Evolutionary conservation across 2,797 vertebrate genomes (phyloP), one percentile per base, ranked within the genome.

Genomic region (Carduelis carduelis): DNA sequence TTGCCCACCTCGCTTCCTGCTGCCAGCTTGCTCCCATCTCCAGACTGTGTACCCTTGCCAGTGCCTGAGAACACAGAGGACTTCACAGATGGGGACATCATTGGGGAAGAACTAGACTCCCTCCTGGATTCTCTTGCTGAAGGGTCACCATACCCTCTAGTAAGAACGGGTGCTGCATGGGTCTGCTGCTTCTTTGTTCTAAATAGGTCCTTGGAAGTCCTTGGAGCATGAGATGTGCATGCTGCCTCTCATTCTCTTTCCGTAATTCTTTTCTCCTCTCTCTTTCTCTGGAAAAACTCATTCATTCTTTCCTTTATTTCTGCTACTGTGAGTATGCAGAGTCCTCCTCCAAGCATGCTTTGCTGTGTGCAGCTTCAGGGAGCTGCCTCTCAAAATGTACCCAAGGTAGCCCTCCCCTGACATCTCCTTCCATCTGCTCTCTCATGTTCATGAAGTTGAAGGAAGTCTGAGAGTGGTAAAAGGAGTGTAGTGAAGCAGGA

Each of bases 101-200:
- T 99, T 59, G 99, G 99, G 59, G 99, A 99, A 6, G 99, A 99
- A 95, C 92, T 99, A 83, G 99, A 99, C 96, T 98, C 97, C 16
- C 98, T 99, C 53, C 98, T 99, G 52, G 99, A 99, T 97, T 98
- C 98, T 59, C 16, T 97, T 16, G 97, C 98, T 11, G 95, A 98
- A 88, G 97, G 96, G n/a, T 97, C 97, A 34, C 91, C 96, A 13
- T 97, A 97, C 59, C 68, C 97, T 86, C 89, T 97, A 37, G 97
- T 97, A 97, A 97, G 96, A 94, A 14, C 9, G 55, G 41, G 32
- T 3, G 1, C 28, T 85, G 63, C 9, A 4, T 49, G 57, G n/a
- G 14, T 90, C 30, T 20, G 32, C 37, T 83, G 30, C 37, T 60
- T 90, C 52, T 74, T 87, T 83, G 17, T 63, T 94, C 41, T 70